Conservation (phyloP, 2,113 vertebrate genomes). For the Tychaedon coryphoeus region DNA sequence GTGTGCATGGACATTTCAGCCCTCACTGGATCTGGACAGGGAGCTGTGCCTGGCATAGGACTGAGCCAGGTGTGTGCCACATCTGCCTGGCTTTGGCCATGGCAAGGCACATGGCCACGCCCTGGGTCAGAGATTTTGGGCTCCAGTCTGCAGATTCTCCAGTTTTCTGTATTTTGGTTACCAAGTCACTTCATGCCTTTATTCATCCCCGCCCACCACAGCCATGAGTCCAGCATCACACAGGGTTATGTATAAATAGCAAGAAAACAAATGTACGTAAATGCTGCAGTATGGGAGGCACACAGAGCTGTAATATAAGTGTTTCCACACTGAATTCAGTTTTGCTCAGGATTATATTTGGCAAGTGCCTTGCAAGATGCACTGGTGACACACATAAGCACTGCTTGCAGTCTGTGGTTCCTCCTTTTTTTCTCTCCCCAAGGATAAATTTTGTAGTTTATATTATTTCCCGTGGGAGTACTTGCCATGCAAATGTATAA, state of each 20-base stretch:
- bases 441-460: constrained; percentile 8
- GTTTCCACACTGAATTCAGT: neutral
- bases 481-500: constrained; percentile 42
- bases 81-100: neutral
- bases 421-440: neutral
- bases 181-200: neutral
- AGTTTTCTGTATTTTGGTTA: rapidly evolving
- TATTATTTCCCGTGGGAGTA: constrained; percentile 33
- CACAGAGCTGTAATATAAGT: neutral
- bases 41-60: neutral
- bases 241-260: neutral
- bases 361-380: neutral
- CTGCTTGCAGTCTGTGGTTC: neutral
- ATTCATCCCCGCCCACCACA: neutral
- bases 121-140: neutral
- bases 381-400: neutral
- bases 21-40: neutral
- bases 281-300: neutral
- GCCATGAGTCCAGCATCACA: neutral
- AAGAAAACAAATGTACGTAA: neutral
- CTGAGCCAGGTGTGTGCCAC: neutral
- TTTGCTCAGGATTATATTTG: neutral
- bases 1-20: neutral
- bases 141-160: neutral
- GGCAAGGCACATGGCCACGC: rapidly evolving